Conservation (phyloP, 2,888 invertebrate genomes). For the Ryuthela nishihirai region DNA sequence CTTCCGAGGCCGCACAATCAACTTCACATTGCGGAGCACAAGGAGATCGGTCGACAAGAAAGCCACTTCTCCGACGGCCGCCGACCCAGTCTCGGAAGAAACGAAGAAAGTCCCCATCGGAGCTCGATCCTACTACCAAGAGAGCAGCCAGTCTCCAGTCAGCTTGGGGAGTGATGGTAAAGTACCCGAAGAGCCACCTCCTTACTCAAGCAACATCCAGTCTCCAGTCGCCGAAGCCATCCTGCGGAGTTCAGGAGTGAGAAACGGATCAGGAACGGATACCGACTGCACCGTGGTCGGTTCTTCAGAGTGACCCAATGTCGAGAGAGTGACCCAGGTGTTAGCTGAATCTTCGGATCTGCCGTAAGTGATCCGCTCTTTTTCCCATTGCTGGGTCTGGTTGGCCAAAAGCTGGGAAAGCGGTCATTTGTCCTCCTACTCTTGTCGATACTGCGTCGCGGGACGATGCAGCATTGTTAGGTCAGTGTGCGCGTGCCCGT, state of each 20-base stretch:
- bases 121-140: constrained; percentile 19
- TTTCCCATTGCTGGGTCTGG: too few species aligned
- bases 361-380: too few species aligned
- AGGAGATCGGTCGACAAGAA: constrained; percentile 1
- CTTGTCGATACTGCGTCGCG: too few species aligned
- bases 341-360: too few species aligned
- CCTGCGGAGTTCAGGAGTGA: constrained; percentile 19
- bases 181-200: constrained; percentile 17
- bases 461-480: too few species aligned
- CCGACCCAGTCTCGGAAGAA: constrained; percentile 24
- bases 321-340: too few species aligned
- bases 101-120: constrained; percentile 26
- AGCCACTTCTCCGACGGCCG: background rate
- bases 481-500: too few species aligned
- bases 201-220: constrained; percentile 22
- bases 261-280: constrained; percentile 22
- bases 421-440: too few species aligned
- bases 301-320: constrained; percentile 35
- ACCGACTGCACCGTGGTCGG: constrained; percentile 36
- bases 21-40: constrained; percentile 31
- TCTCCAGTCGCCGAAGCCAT: constrained; percentile 30
- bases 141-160: constrained; percentile 24
- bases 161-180: constrained; percentile 11
- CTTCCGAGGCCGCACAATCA: constrained; percentile 32
- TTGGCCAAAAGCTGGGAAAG: too few species aligned